phyloP scores from a whole-genome alignment of 2,797 vertebrate species.

The Pachyuromys duprasi region DNA sequence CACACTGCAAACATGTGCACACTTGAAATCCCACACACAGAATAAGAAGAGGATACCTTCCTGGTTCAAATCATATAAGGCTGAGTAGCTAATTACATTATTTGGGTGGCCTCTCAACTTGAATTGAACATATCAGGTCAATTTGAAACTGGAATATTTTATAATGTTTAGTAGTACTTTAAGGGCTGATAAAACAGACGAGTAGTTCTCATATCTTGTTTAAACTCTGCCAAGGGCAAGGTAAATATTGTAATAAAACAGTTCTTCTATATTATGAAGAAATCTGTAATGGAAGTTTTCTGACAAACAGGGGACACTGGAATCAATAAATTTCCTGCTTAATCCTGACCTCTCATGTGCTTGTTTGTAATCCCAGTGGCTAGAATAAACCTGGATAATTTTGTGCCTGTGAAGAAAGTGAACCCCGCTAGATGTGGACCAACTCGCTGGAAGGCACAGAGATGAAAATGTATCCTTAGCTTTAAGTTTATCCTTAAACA shows the following conservation, averaged over 20 bases:
- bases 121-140: neutral
- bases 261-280: neutral
- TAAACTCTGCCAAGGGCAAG: constrained; percentile 15
- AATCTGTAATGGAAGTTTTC: constrained; percentile 29
- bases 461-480: constrained; percentile 7
- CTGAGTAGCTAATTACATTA: neutral
- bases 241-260: constrained; percentile 33
- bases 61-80: neutral
- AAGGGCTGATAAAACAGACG: neutral
- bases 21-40: neutral
- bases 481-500: constrained; percentile 58
- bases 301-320: constrained; percentile 39
- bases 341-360: neutral
- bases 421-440: constrained; percentile 17
- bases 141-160: constrained; percentile 3
- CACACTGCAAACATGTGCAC: neutral
- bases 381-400: constrained; percentile 69
- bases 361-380: constrained; percentile 61
- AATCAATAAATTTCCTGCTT: constrained; percentile 68
- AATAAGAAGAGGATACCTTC: neutral
- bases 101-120: neutral
- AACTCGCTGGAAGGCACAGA: constrained; percentile 45
- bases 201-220: constrained; percentile 7
- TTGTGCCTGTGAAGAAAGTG: constrained; percentile 11
- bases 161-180: constrained; percentile 16